phyloP scores from a whole-genome alignment of 2,888 invertebrate species.

The Polymixis lichenea region DNA sequence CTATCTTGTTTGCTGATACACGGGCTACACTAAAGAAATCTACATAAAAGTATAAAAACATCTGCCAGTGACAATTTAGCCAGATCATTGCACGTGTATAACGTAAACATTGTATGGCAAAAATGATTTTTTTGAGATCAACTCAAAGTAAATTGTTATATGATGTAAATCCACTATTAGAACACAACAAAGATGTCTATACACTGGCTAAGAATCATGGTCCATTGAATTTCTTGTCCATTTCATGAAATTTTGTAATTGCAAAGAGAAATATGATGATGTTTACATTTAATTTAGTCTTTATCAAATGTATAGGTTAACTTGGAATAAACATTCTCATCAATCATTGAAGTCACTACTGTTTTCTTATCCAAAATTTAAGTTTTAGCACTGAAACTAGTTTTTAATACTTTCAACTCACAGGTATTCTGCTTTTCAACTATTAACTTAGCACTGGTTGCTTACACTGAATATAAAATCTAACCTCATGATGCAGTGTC shows the following conservation, averaged over 20 bases:
- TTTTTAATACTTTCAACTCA: neutral
- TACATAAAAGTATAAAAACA: neutral
- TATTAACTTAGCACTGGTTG: neutral
- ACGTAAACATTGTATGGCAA: neutral
- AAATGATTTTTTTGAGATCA: neutral
- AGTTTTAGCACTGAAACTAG: neutral
- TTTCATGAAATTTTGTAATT: neutral
- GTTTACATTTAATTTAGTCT: neutral
- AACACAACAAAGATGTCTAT: neutral
- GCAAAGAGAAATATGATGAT: neutral
- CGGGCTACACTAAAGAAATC: neutral
- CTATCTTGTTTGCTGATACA: neutral
- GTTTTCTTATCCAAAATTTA: neutral
- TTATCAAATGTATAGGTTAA: neutral
- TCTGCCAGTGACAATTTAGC: neutral
- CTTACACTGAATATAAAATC: neutral
- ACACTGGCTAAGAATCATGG: neutral
- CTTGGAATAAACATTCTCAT: slow-evolving; percentile 6
- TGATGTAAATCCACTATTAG: neutral
- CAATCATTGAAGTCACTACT: neutral
- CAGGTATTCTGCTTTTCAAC: neutral
- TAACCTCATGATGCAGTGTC: slow-evolving; percentile 35
- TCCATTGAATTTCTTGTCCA: neutral
- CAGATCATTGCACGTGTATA: no score
- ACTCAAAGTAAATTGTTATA: neutral